Evolutionary conservation across 2,888 invertebrate species (phyloP).

Genomic region (Lepas anatifera): DNA sequence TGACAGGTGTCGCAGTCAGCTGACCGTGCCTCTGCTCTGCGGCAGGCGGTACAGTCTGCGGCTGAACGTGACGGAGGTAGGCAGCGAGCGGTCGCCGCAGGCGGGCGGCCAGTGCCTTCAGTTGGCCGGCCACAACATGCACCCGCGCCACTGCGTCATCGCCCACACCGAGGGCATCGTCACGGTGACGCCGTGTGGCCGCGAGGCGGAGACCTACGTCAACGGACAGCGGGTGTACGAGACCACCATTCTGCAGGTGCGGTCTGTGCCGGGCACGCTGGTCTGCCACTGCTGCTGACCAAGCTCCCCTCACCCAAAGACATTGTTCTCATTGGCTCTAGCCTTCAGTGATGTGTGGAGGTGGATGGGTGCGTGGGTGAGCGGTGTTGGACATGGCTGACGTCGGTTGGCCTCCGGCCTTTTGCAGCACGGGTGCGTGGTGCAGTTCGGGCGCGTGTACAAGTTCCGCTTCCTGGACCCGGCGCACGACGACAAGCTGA

Average conservation of each 20-base stretch:
- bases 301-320: no score
- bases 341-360: no score
- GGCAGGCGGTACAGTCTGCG: conserved; percentile 33
- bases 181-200: conserved; percentile 80
- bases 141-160: conserved; percentile 88
- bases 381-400: no score
- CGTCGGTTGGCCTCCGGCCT: no score
- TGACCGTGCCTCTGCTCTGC: no score
- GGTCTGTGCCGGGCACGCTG: background rate
- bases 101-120: conserved; percentile 30
- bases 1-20: no score
- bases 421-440: conserved; percentile 35
- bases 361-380: no score
- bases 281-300: no score
- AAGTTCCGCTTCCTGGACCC: conserved; percentile 42
- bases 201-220: conserved; percentile 88
- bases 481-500: conserved; percentile 27
- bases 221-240: conserved; percentile 86
- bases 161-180: conserved; percentile 82
- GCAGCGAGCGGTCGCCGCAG: conserved; percentile 46
- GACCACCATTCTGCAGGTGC: conserved; percentile 66
- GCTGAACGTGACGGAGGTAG: conserved; percentile 54
- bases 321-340: no score
- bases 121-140: conserved; percentile 70
- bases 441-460: conserved; percentile 40